Base-by-base conservation (phyloP, 2,113 vertebrate genomes). In the Phoenicopterus ruber region DNA sequence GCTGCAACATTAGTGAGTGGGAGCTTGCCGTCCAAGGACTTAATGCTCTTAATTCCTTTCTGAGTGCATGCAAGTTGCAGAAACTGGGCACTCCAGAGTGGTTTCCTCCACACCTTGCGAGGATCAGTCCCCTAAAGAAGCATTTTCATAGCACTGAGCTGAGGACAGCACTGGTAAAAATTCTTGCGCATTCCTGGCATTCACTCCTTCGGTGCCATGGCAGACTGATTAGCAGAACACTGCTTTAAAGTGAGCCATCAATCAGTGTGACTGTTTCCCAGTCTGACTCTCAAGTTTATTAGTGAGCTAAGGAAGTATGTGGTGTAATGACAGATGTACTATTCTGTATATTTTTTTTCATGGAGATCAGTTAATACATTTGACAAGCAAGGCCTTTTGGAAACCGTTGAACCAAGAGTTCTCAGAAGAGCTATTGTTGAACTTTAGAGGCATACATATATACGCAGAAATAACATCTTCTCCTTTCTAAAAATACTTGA, bases 231-330 rank as follows among this genome's bases (percentile, higher is more conserved):
- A 96, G 81, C 55, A 90, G 58, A 79, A 36, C 55, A 59, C 28
- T 46, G 49, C 59, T 95, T 95, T 94, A 83, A 85, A 94, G 89
- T 91, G 42, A 93, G 72, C 55, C 82, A 87, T 97, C 86, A 90
- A 65, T 97, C 92, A 96, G 17, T 54, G 55, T 29, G 93, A 20
- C 34, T 78, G 26, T 40, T 86, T 93, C 38, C 90, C 55, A 66
- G 40, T 7, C 67, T 80, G 86, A 88, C 70, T 96, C 69, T 50
- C 44, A 46, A 61, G n/a, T 90, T 96, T 96, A 82, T 80, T 83
- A 69, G 24, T 47, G 70, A 92, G 50, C 28, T 76, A 58, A 80
- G 54, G 66, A 93, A 58, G 49, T 85, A 72, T 69, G 58, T 61
- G 34, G 20, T 66, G 10, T 58, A 93, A 97, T 77, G 88, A 94